These are phyloP conservation scores for Zalophus californianus DNA, from an alignment of 2,797 vertebrate species.

Conservation along the genomic window DNA sequence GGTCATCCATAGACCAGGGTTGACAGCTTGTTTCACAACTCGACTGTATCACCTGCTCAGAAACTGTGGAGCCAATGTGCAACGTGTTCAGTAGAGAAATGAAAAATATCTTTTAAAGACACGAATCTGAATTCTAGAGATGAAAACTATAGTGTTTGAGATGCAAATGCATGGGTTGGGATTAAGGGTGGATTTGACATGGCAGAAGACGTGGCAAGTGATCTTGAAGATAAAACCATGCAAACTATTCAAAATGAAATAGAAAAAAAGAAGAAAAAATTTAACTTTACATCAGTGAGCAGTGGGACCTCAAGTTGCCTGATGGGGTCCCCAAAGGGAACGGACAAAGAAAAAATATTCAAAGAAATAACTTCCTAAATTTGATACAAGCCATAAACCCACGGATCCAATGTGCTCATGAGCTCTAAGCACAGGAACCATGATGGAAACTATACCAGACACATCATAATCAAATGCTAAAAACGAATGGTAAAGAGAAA, in stretches of 20 bases:
- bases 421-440: background rate
- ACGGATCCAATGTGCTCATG: background rate
- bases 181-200: background rate
- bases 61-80: background rate
- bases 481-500: background rate
- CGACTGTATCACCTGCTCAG: background rate
- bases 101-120: background rate
- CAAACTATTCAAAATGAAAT: background rate
- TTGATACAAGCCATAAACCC: background rate
- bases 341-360: background rate
- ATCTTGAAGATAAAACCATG: accelerated
- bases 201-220: background rate
- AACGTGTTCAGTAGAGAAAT: background rate
- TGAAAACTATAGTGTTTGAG: accelerated
- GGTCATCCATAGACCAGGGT: too few species aligned
- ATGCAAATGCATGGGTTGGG: accelerated
- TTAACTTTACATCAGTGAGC: accelerated
- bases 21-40: background rate
- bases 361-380: background rate
- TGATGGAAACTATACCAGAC: background rate
- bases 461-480: background rate
- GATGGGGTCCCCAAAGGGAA: background rate
- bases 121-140: background rate
- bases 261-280: background rate
- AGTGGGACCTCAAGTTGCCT: accelerated